Evolutionary conservation across 1,140 invertebrate species (phyloP).

Genomic region (Mycetomoellerius zeteki): DNA sequence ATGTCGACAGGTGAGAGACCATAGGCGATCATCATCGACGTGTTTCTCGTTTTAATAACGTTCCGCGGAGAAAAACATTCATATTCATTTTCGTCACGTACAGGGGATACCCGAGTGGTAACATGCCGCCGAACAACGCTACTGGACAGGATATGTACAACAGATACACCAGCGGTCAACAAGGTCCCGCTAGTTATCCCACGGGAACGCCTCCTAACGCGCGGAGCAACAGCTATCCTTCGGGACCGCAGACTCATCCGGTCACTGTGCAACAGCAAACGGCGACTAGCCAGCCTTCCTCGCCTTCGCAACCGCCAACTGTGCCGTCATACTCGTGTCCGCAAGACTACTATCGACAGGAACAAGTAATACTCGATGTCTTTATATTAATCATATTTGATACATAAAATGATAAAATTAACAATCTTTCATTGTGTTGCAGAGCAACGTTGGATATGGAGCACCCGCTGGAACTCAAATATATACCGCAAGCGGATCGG

Average conservation of each 20-base stretch:
- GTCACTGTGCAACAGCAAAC: constrained; percentile 81
- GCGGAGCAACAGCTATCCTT: constrained; percentile 82
- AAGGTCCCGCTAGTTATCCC: constrained; percentile 82
- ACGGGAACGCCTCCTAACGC: constrained; percentile 80
- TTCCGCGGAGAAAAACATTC: not conserved
- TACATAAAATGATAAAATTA: not conserved
- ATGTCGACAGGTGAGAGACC: constrained; percentile 89
- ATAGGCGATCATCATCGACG: not conserved
- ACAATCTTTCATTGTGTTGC: not conserved
- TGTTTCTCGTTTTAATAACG: constrained; percentile 17
- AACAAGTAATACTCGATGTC: constrained; percentile 79
- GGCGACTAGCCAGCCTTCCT: constrained; percentile 81
- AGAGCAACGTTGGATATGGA: constrained; percentile 83
- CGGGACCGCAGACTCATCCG: constrained; percentile 83
- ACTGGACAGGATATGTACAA: constrained; percentile 85
- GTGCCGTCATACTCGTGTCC: constrained; percentile 84
- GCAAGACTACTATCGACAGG: constrained; percentile 85
- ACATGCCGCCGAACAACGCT: constrained; percentile 83
- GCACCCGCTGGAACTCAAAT: constrained; percentile 82
- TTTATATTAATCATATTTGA: constrained; percentile 19
- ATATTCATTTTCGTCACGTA: constrained; percentile 37
- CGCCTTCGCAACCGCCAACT: constrained; percentile 81
- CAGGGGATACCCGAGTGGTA: constrained; percentile 85
- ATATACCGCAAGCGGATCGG: constrained; percentile 79
- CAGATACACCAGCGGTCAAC: constrained; percentile 81